A percentile compares a stretch with the other conserved stretches of the same genome.
Evolutionary conservation across 2,888 invertebrate genomes (phyloP).

Genomic region (Agrilus mali): DNA sequence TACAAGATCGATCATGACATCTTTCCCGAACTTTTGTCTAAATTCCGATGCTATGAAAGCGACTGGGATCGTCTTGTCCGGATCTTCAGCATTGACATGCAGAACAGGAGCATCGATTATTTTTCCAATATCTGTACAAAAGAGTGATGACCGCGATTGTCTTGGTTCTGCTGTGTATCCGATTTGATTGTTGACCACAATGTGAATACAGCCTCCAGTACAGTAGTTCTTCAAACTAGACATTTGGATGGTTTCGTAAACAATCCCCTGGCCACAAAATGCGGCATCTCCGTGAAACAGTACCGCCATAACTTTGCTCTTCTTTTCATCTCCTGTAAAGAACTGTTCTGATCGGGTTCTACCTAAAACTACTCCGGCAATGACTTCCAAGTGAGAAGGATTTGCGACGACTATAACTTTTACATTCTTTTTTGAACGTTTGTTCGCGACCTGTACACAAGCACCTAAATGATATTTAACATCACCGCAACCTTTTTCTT

Average conservation of each 20-base stretch:
- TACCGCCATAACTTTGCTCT: slow-evolving; percentile 1
- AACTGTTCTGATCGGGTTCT: slow-evolving; percentile 80
- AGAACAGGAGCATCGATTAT: slow-evolving; percentile 76
- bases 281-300: not conserved
- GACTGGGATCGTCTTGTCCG: slow-evolving; percentile 81
- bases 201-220: too few species aligned
- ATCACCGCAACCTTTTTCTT: slow-evolving; percentile 55
- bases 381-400: slow-evolving; percentile 6
- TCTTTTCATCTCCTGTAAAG: slow-evolving; percentile 56
- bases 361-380: slow-evolving; percentile 44
- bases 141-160: too few species aligned
- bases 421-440: slow-evolving; percentile 4
- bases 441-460: slow-evolving; percentile 58
- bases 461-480: slow-evolving; percentile 77
- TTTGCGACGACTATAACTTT: slow-evolving; percentile 2
- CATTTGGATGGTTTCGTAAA: too few species aligned
- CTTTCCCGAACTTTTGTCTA: slow-evolving; percentile 76
- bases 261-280: too few species aligned
- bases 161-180: too few species aligned
- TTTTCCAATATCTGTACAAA: slow-evolving; percentile 23
- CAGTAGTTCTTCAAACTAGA: too few species aligned
- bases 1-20: slow-evolving; percentile 73
- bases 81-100: slow-evolving; percentile 90
- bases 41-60: slow-evolving; percentile 84
- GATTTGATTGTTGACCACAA: too few species aligned